phyloP scores from a whole-genome alignment of 2,797 vertebrate genomes.

The Neosalanx taihuensis region DNA sequence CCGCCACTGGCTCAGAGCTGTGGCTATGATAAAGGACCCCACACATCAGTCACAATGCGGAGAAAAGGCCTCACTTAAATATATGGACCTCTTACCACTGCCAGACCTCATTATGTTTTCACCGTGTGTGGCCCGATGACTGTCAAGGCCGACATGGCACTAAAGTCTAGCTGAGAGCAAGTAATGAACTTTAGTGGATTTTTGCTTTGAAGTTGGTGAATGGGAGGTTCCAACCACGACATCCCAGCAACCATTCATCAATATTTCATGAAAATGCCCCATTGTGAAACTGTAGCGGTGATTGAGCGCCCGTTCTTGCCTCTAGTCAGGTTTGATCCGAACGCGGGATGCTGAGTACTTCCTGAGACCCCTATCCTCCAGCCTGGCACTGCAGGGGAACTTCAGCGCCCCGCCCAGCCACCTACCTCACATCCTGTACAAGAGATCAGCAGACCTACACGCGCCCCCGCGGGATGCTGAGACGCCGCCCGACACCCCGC shows the following conservation, averaged over 20 bases:
- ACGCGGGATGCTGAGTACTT: slow-evolving; percentile 84
- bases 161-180: slow-evolving; percentile 21
- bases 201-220: background rate
- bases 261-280: background rate
- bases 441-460: slow-evolving; percentile 52
- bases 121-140: slow-evolving; percentile 46
- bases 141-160: slow-evolving; percentile 60
- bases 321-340: slow-evolving; percentile 88
- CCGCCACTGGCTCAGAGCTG: slow-evolving; percentile 41
- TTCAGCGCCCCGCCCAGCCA: slow-evolving; percentile 58
- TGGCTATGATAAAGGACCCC: slow-evolving; percentile 36
- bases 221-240: no score
- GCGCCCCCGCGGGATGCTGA: background rate
- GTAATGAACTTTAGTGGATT: background rate
- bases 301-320: slow-evolving; percentile 55
- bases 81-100: slow-evolving; percentile 48
- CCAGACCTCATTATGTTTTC: slow-evolving; percentile 50
- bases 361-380: slow-evolving; percentile 77
- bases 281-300: slow-evolving; percentile 19
- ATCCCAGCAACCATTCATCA: background rate
- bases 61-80: slow-evolving; percentile 43
- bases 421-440: slow-evolving; percentile 85
- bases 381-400: slow-evolving; percentile 64
- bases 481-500: background rate
- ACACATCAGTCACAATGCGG: slow-evolving; percentile 33